A percentile compares a stretch with the other conserved stretches of the same genome.
These are phyloP conservation scores for Paelopatides confundens DNA, from an alignment of 53 echinoderm and acorn worm genomes.

Conservation along the genomic window DNA sequence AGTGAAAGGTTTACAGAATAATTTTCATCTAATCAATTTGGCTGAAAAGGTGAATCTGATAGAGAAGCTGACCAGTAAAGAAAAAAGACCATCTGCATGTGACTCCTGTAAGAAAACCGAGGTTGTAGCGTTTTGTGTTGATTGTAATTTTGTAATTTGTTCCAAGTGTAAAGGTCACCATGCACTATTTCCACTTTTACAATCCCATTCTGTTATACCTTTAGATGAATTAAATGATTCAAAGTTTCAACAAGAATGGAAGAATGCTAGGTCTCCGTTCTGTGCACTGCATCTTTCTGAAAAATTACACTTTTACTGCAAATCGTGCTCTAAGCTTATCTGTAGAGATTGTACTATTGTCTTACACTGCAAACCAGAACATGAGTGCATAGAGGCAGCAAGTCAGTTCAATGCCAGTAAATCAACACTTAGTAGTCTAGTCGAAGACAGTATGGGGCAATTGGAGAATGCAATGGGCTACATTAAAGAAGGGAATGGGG, in stretches of 20 bases:
- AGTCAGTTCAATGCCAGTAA: neutral
- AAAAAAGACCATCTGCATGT: neutral
- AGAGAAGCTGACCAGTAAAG: neutral
- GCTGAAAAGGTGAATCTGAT: neutral
- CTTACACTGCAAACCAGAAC: slow-evolving; percentile 6
- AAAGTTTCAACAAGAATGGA: neutral
- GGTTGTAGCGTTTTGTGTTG: neutral
- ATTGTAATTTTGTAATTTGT: neutral
- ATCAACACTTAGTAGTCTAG: too few species aligned
- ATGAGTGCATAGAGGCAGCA: slow-evolving; percentile 7
- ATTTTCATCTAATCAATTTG: neutral
- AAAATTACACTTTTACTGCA: neutral
- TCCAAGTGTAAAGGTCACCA: neutral
- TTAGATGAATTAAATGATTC: neutral
- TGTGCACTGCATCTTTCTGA: neutral
- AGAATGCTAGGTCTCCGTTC: neutral
- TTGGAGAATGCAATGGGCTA: too few species aligned
- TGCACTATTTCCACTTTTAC: neutral
- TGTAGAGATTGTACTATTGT: slow-evolving; percentile 13
- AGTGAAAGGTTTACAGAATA: neutral
- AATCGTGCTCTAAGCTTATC: neutral
- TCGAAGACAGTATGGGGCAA: too few species aligned
- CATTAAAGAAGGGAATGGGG: too few species aligned
- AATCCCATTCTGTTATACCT: neutral
- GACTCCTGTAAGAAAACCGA: neutral